These are phyloP conservation scores for Brotula barbata DNA, from an alignment of 2,797 vertebrate genomes.

Conservation along the genomic window DNA sequence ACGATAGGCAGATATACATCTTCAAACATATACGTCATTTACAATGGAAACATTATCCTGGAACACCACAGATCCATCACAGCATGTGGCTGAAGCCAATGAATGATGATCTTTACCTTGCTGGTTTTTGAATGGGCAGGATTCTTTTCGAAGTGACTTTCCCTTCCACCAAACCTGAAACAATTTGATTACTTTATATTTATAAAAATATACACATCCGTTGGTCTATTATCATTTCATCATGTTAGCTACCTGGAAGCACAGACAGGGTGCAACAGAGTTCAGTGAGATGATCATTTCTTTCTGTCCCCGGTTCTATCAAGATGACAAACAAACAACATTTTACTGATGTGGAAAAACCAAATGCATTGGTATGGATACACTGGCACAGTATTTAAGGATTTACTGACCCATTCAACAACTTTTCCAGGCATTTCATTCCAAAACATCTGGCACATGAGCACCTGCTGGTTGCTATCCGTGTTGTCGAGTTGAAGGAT, in stretches of 20 bases:
- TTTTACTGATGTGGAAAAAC: neutral
- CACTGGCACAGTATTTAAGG: neutral
- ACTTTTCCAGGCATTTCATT: conserved; percentile 23
- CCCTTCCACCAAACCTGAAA: conserved; percentile 68
- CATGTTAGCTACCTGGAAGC: conserved; percentile 70
- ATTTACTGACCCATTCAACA: conserved; percentile 66
- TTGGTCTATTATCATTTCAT: neutral
- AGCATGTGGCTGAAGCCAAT: no score
- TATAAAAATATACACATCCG: neutral
- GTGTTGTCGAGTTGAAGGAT: conserved; percentile 49
- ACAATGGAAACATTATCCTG: neutral
- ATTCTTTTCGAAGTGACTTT: conserved; percentile 27
- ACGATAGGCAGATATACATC: no score
- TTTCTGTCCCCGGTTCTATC: conserved; percentile 49
- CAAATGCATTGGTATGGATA: neutral
- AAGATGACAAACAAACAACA: conserved; percentile 10
- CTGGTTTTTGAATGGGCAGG: conserved; percentile 68
- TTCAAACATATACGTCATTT: no score
- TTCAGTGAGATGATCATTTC: conserved; percentile 54
- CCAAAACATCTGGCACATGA: conserved; percentile 53
- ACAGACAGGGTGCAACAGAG: conserved; percentile 72
- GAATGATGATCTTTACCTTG: conserved; percentile 52
- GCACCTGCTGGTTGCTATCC: conserved; percentile 9
- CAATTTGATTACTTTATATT: neutral
- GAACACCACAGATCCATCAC: no score